phyloP scores from a whole-genome alignment of 2,797 vertebrate genomes.

The Myiotriccus ornatus region DNA sequence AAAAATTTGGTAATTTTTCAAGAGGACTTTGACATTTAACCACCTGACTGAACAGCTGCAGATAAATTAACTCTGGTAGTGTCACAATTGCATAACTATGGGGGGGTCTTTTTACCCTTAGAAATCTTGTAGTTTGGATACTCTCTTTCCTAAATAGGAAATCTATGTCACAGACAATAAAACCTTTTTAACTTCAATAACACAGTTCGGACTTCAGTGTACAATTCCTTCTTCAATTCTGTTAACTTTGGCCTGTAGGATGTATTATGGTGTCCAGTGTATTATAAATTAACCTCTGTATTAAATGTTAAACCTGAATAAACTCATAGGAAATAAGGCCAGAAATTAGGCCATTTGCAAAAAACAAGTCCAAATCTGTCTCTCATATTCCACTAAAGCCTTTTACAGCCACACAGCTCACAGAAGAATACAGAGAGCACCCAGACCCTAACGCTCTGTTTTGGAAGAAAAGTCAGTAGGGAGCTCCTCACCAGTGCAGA shows the following conservation, averaged over 20 bases:
- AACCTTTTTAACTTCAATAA: not conserved
- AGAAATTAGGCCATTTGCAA: not conserved
- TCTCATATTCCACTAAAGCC: not conserved
- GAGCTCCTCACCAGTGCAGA: not conserved
- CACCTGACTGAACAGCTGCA: not conserved
- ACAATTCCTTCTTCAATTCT: not conserved
- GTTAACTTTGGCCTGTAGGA: not conserved
- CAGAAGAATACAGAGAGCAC: not conserved
- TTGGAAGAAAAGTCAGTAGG: not conserved
- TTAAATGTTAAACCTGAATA: not conserved
- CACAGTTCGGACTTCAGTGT: not conserved
- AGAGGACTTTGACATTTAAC: not conserved
- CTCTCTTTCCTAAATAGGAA: not conserved
- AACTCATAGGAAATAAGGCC: not conserved
- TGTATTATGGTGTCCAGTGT: not conserved
- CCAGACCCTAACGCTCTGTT: not conserved
- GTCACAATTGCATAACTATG: not conserved
- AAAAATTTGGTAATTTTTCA: not conserved
- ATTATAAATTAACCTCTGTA: not conserved
- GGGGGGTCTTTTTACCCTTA: not conserved
- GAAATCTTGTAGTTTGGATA: not conserved
- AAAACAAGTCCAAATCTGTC: not conserved
- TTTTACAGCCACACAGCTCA: not conserved
- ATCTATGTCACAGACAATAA: not conserved
- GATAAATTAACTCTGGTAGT: not conserved